These are phyloP conservation scores for Piaya cayana DNA, from an alignment of 2,113 vertebrate genomes.

Conservation along the genomic window DNA sequence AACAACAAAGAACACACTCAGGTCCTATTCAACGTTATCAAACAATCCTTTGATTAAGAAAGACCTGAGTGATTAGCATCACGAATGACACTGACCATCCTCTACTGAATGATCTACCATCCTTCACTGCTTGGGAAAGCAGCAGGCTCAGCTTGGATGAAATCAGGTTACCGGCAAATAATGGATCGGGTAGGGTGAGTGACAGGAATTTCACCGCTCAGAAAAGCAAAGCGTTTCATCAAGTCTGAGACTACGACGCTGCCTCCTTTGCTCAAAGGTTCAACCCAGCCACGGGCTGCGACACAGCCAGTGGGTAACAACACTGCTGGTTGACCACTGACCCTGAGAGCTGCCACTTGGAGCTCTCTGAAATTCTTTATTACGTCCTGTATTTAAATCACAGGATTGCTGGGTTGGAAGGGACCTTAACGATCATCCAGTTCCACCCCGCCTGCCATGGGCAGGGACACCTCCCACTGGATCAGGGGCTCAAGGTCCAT, in stretches of 20 bases:
- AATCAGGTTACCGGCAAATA: neutral
- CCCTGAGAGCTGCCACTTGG: neutral
- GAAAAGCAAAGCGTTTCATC: neutral
- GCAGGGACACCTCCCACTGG: no score
- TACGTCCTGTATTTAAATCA: no score
- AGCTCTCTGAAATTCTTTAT: no score
- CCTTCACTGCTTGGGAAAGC: neutral
- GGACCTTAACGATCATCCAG: no score
- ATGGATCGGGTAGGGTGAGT: neutral
- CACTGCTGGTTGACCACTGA: neutral
- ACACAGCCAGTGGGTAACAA: neutral
- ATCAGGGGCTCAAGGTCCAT: no score
- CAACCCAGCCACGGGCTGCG: neutral
- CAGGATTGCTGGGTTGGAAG: no score
- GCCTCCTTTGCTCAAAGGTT: neutral
- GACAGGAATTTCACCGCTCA: neutral
- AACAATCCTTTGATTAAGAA: neutral
- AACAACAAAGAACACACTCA: accelerated
- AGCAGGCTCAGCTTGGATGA: neutral
- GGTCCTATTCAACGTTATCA: neutral
- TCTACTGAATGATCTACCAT: neutral
- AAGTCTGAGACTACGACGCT: neutral
- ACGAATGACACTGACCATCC: neutral
- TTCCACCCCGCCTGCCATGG: no score
- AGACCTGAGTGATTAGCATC: neutral